Base-by-base conservation (phyloP, 1,140 invertebrate genomes). In the Tetramorium parvispinum region DNA sequence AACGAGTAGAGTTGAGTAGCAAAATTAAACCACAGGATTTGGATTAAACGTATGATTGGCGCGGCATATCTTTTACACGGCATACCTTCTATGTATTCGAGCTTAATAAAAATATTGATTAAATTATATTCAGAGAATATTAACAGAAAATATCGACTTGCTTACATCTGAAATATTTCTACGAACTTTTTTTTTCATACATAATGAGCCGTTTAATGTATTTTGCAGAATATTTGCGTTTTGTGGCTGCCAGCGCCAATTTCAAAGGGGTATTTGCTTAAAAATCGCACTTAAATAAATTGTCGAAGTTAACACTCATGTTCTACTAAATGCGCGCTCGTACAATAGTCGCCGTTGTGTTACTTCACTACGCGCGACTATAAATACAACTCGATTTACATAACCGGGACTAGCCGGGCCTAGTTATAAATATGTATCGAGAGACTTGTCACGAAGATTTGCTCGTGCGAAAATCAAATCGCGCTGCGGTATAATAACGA, bases 301-400 rank as follows among this genome's bases (percentile, higher is more conserved):
- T 21, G 40, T 51, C 21, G 4, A 13, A 81, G 32, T 81, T 21
- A 24, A 70, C 27, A 32, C 32, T 55, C 40, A 2, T 40, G 32
- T 27, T 40, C 43, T 21, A 66, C 76, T 66, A 40, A 81, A 70
- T 51, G 49, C 65, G 21, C 46, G 46, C 10, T n/a, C 76, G 32
- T 81, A 81, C 78, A 81, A 81, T 81, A 70, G 65, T 81, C 49
- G 6, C 32, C 40, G 65, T 81, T 57, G 63, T 57, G 32, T 81
- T 70, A 70, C 75, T 43, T 37, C 43, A 63, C 78, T 70, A 70
- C 3, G 40, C 21, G 40, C 51, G 65, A 81, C 78, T 81, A 81
- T 81, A 81, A 81, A 81, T 81, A 81, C 78, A 3, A 57, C 65
- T 24, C 32, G 37, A 81, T 81, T 81, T 81, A 81, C 77, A 81